Conservation (phyloP, 2,113 vertebrate genomes). For the Xenus cinereus region DNA sequence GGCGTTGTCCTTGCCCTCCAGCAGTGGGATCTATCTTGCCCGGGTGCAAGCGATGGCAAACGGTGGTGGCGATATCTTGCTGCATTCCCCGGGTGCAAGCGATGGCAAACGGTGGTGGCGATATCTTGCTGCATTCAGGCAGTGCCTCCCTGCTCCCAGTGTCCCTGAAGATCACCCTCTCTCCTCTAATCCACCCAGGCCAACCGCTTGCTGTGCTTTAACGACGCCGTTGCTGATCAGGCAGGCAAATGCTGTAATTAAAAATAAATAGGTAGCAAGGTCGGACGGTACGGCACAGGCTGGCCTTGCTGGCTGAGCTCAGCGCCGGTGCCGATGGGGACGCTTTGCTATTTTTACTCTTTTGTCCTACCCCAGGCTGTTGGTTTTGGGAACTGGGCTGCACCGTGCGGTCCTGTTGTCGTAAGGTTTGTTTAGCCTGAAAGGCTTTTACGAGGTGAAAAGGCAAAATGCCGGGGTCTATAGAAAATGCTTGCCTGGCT, state of each 20-base stretch:
- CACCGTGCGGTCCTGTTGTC: background rate
- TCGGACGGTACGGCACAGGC: background rate
- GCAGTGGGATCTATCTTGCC: accelerated
- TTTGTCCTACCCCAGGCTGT: background rate
- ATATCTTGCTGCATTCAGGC: background rate
- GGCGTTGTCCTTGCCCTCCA: accelerated
- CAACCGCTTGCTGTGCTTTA: background rate
- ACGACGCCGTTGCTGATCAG: background rate
- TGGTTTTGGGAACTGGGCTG: background rate
- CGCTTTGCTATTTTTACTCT: background rate
- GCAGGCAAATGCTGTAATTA: background rate
- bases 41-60: accelerated
- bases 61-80: background rate
- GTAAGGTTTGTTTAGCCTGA: conserved; percentile 26
- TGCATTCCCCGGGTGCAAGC: background rate
- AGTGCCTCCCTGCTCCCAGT: accelerated
- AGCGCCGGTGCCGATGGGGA: background rate
- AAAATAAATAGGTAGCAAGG: background rate
- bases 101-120: accelerated
- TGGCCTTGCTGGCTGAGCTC: background rate
- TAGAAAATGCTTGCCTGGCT: conserved; percentile 30
- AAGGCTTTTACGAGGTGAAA: conserved; percentile 48
- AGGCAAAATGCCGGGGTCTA: conserved; percentile 3
- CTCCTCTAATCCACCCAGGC: background rate
- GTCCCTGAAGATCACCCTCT: background rate